Evolutionary conservation across 2,888 invertebrate species (phyloP).

Genomic region (Morpho helenor): DNA sequence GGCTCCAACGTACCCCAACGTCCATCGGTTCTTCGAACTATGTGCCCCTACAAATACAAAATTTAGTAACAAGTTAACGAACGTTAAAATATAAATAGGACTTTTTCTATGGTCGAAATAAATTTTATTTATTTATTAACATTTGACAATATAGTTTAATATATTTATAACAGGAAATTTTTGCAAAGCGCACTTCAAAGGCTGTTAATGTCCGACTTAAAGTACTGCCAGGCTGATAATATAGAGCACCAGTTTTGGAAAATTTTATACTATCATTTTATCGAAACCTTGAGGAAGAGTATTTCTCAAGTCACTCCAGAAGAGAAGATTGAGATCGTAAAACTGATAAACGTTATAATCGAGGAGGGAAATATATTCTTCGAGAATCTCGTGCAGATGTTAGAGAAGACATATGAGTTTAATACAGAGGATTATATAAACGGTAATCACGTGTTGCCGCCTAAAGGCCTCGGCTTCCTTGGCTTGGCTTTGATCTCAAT

Average conservation of each 20-base stretch:
- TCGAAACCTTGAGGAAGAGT: constrained; percentile 88
- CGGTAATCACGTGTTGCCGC: constrained; percentile 76
- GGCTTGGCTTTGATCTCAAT: constrained; percentile 89
- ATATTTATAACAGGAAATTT: constrained; percentile 63
- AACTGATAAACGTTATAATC: constrained; percentile 83
- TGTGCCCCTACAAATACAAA: no score
- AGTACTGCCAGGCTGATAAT: constrained; percentile 92
- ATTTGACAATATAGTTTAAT: no score
- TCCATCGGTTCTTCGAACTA: no score
- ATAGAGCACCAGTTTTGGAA: constrained; percentile 96
- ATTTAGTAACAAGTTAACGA: no score
- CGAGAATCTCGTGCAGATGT: constrained; percentile 83
- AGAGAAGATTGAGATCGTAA: constrained; percentile 82
- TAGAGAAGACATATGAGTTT: constrained; percentile 88
- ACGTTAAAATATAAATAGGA: no score
- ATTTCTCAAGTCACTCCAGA: constrained; percentile 80
- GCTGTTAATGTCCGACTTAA: constrained; percentile 87
- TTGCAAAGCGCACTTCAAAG: constrained; percentile 84
- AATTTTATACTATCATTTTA: constrained; percentile 91
- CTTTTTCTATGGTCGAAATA: no score
- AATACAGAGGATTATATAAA: constrained; percentile 82
- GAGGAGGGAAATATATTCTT: constrained; percentile 90
- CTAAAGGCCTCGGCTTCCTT: constrained; percentile 82
- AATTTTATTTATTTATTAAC: no score
- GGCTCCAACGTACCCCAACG: no score